A percentile compares a stretch with the other conserved stretches of the same genome.
phyloP scores from a whole-genome alignment of 2,888 invertebrate species.

The Acanthoscelides obtectus region DNA sequence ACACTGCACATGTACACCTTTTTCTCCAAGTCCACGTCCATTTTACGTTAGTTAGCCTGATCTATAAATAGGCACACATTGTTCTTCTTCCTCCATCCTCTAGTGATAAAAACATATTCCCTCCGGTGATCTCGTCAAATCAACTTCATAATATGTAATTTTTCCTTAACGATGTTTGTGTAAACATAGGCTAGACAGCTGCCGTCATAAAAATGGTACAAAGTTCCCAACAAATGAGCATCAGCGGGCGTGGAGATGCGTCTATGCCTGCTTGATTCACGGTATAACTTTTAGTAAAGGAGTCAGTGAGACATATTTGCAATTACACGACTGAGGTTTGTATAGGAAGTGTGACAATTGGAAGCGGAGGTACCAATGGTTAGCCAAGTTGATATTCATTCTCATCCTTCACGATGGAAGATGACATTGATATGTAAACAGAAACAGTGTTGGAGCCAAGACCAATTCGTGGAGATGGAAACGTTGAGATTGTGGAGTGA shows the following conservation, averaged over 20 bases:
- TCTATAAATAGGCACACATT: background rate
- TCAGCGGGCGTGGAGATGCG: background rate
- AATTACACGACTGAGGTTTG: no score
- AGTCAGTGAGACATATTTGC: background rate
- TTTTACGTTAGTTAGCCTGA: no score
- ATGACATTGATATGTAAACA: no score
- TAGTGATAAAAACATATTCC: background rate
- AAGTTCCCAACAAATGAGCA: background rate
- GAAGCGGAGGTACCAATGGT: no score
- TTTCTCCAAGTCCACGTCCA: no score
- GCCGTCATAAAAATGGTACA: background rate
- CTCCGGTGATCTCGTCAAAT: background rate
- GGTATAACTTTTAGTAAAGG: background rate
- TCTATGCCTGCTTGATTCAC: background rate
- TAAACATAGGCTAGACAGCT: background rate
- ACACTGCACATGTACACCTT: no score
- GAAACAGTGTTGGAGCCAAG: no score
- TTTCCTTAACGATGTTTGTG: background rate
- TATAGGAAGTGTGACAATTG: no score
- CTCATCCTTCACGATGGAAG: no score
- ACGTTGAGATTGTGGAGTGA: no score
- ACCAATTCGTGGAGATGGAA: no score
- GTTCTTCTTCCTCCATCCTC: background rate
- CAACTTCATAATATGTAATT: background rate
- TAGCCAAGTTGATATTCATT: no score